Base-by-base conservation (phyloP, 2,113 vertebrate genomes). In the Nyctereutes procyonoides region DNA sequence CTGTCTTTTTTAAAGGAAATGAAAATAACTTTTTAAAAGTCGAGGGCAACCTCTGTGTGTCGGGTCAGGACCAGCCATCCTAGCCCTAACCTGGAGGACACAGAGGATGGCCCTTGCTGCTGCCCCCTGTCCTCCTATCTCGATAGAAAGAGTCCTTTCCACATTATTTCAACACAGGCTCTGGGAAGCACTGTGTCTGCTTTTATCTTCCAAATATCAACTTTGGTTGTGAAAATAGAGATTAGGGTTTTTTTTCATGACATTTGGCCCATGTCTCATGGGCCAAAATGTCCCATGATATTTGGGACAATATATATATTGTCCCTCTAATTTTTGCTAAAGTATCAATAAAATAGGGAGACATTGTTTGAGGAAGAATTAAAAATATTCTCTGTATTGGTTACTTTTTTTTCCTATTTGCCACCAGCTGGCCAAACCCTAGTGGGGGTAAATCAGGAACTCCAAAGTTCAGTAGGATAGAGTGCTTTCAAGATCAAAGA, bases 391-490 rank as follows among this genome's bases (percentile, higher is more conserved):
- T 60, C 24, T 20, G 67, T 38, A 60, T 71, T 73, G 58, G n/a
- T 58, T 60, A 79, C 3, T 85, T 91, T 88, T 71, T 92, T 83
- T 90, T 67, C 43, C 73, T 86, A 88, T 96, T 81, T 63, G 79
- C 20, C 88, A 55, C 82, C 62, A 22, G 20, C 56, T 96, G 65
- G 86, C 85, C 73, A 96, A 92, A 38, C 48, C 92, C 26, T 90
- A 74, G 28, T 84, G 24, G 91, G 15, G 65, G 76, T 97, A 93
- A 95, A 96, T 93, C 24, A 53, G 48, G 58, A 95, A 35, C n/a
- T 62, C 43, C 35, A 93, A 60, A 83, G 48, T 84, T 82, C 83
- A 90, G 13, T 38, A 96, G 95, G 90, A 97, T 90, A 91, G 73
- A 0, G 6, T 71, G 15, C 17, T 81, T 85, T 77, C 19, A 82